phyloP scores from a whole-genome alignment of 2,113 vertebrate species.

The Zeus faber region DNA sequence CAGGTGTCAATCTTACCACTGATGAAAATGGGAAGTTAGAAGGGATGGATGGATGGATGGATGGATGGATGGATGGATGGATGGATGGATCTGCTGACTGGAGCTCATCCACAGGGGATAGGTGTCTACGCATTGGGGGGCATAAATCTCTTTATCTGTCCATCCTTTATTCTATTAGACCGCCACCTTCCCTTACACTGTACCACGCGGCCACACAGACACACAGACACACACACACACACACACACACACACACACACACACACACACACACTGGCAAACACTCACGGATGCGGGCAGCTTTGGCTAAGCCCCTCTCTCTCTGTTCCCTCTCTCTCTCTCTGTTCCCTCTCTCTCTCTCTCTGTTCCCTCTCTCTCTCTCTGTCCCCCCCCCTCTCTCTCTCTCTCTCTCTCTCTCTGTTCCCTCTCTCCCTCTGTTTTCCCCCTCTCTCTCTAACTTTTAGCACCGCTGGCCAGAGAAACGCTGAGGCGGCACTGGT shows the following conservation, averaged over 20 bases:
- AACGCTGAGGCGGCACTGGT: too few species aligned
- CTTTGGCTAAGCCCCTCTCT: slow-evolving; percentile 52
- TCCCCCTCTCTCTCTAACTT: slow-evolving; percentile 2
- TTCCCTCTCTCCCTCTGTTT: background rate
- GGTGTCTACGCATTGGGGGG: too few species aligned
- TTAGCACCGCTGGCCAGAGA: too few species aligned
- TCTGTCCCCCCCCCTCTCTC: background rate
- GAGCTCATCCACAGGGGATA: too few species aligned
- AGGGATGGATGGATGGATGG: too few species aligned
- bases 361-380: slow-evolving; percentile 15
- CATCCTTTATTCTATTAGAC: slow-evolving; percentile 58
- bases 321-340: slow-evolving; percentile 15
- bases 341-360: slow-evolving; percentile 23
- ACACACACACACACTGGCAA: slow-evolving; percentile 31
- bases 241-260: slow-evolving; percentile 5
- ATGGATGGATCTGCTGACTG: too few species aligned
- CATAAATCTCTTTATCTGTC: slow-evolving; percentile 64
- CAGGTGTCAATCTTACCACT: too few species aligned
- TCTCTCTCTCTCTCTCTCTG: background rate
- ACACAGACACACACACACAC: slow-evolving; percentile 3
- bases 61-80: too few species aligned
- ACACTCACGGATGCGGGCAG: slow-evolving; percentile 48
- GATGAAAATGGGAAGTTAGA: too few species aligned
- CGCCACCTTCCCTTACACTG: too few species aligned
- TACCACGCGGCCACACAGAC: background rate